A percentile compares a stretch with the other conserved stretches of the same genome.
Conservation (phyloP, 2,888 invertebrate species). For the Encarsia formosa region DNA sequence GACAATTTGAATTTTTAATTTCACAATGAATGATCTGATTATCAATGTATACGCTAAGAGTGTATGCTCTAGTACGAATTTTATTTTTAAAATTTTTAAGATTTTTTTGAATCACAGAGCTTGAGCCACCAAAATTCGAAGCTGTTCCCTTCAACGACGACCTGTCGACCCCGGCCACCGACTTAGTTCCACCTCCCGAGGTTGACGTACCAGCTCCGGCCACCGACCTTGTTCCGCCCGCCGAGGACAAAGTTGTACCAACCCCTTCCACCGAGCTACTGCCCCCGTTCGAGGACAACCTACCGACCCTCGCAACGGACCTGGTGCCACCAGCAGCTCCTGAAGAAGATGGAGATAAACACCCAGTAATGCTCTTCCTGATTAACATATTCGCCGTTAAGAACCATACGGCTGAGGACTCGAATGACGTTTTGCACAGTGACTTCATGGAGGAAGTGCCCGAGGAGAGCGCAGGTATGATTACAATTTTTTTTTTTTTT, state of each 20-base stretch:
- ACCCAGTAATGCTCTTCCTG: slow-evolving; percentile 36
- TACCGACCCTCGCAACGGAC: slow-evolving; percentile 37
- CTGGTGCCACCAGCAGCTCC: slow-evolving; percentile 37
- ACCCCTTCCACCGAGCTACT: slow-evolving; percentile 15
- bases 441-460: slow-evolving; percentile 35
- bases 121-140: not conserved
- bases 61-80: too few species aligned
- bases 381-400: slow-evolving; percentile 44
- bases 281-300: slow-evolving; percentile 19
- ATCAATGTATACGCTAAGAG: too few species aligned
- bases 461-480: slow-evolving; percentile 35
- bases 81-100: too few species aligned
- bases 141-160: not conserved
- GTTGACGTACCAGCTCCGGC: slow-evolving; percentile 1
- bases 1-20: too few species aligned
- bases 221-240: slow-evolving; percentile 24
- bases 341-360: slow-evolving; percentile 25
- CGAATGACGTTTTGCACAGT: slow-evolving; percentile 39
- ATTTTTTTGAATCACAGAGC: too few species aligned
- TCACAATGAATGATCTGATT: too few species aligned
- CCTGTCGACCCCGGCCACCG: not conserved
- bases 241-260: slow-evolving; percentile 14
- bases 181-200: not conserved
- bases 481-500: too few species aligned
- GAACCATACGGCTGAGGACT: slow-evolving; percentile 36